Base-by-base conservation (phyloP, 2,888 invertebrate genomes). In the Orthosia gothica region DNA sequence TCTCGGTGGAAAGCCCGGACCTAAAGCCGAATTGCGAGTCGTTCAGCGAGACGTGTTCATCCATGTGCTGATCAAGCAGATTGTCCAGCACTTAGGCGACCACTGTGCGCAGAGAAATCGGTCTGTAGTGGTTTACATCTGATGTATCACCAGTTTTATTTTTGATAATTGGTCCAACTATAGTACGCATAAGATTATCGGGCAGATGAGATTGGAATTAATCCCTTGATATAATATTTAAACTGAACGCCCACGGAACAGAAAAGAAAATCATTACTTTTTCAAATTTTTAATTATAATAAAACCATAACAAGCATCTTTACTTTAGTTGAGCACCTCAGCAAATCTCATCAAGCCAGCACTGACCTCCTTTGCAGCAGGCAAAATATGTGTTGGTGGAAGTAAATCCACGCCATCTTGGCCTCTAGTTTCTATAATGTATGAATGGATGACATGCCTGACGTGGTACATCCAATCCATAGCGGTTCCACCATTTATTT, bases 381-480 rank as follows among this genome's bases (percentile, higher is more conserved):
- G 3, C 18, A 73, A 26, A 26, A 83, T 83, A 3, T 55, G 15
- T 20, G 62, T 45, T 5, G 50, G 18, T 0, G 45, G 12, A 5
- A 63, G 47, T 0, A 40, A 1, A 18, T 78, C 73, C 20, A 72
- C 3, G 9, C 65, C 68, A 40, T 16, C 13, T 13, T 45, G n/a
- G 1, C 69, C 65, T 5, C 83, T 81, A 20, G 79, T 79, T 40
- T 66, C 58, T 55, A 81, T 69, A 18, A 82, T 40, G 12, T 85
- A 83, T 0, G 85, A 58, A 55, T 84, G 70, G 11, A 0, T 15
- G 18, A 79, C 15, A 0, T 66, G 0, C 20, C 61, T 61, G 0
- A 12, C 49, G 18, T 62, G 66, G 40, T 70, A 23, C 72, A 79
- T 72, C 83, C 85, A 83, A 15, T 82, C 74, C 1, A 85, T 64